phyloP scores from a whole-genome alignment of 1,140 invertebrate species.

The Euglossa dilemma region DNA sequence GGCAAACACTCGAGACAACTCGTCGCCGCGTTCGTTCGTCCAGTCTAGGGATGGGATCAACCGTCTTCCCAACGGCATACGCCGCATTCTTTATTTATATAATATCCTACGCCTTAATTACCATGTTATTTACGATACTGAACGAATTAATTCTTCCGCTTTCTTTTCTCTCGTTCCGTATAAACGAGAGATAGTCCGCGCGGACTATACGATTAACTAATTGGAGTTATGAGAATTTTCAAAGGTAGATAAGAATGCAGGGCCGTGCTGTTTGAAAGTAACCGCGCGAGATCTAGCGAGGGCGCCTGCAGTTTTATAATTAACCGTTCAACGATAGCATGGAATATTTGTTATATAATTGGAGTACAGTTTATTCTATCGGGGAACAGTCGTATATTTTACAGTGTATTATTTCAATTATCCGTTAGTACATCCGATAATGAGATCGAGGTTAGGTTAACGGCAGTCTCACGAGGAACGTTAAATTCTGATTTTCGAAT shows the following conservation, averaged over 20 bases:
- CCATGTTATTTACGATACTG: not conserved
- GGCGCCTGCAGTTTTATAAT: conserved; percentile 1
- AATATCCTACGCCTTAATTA: not conserved
- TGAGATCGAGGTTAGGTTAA: not conserved
- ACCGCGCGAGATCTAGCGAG: not conserved
- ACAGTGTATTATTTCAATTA: not conserved
- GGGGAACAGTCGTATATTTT: not conserved
- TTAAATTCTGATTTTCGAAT: too few species aligned
- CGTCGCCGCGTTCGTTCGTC: not conserved
- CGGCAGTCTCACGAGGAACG: not conserved
- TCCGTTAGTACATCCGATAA: not conserved
- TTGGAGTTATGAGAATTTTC: not conserved
- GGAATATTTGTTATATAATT: not conserved
- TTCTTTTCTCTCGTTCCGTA: not conserved
- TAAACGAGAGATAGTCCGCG: not conserved
- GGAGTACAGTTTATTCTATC: not conserved
- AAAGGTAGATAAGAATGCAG: conserved; percentile 10
- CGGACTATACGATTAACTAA: not conserved
- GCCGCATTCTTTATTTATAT: not conserved
- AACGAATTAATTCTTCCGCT: not conserved
- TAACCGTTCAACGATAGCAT: not conserved
- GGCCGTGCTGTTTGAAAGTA: not conserved
- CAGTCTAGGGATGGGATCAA: not conserved
- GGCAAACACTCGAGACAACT: conserved; percentile 12
- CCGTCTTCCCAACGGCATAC: not conserved